Evolutionary conservation across 2,113 vertebrate genomes (phyloP).

Genomic region (Ardeotis arabs): DNA sequence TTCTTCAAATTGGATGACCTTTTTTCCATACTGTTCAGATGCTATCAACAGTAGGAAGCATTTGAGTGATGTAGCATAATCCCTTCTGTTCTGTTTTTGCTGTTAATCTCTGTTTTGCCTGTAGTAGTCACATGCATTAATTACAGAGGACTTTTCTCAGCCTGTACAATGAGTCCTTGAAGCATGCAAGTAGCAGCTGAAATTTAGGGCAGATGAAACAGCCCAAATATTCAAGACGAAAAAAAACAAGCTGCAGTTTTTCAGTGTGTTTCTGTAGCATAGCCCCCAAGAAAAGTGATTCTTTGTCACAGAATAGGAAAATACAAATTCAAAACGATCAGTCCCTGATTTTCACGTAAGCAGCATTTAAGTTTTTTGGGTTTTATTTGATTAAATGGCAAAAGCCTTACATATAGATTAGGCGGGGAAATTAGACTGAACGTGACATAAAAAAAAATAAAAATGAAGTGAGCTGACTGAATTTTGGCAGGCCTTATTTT

Average conservation of each 20-base stretch:
- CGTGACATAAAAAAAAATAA: background rate
- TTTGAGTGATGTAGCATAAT: background rate
- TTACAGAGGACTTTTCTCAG: background rate
- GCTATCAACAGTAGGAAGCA: background rate
- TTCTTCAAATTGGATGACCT: background rate
- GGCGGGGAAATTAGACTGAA: background rate
- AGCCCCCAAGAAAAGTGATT: fast-evolving
- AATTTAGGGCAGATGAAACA: background rate
- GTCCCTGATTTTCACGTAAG: background rate
- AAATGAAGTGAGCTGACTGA: background rate
- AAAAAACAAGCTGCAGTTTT: background rate
- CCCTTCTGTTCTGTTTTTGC: background rate
- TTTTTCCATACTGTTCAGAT: background rate
- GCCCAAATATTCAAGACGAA: background rate
- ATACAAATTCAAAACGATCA: background rate
- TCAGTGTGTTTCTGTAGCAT: background rate
- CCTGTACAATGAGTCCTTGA: background rate
- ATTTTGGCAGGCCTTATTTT: background rate
- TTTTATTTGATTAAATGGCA: conserved; percentile 5
- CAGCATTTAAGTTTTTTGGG: background rate
- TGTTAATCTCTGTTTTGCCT: background rate
- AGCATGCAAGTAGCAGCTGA: background rate
- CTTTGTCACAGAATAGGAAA: background rate
- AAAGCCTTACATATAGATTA: background rate
- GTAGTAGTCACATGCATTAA: background rate